A percentile compares a stretch with the other conserved stretches of the same genome.
Conservation (phyloP, 2,888 invertebrate genomes). For the Dynastes maya region DNA sequence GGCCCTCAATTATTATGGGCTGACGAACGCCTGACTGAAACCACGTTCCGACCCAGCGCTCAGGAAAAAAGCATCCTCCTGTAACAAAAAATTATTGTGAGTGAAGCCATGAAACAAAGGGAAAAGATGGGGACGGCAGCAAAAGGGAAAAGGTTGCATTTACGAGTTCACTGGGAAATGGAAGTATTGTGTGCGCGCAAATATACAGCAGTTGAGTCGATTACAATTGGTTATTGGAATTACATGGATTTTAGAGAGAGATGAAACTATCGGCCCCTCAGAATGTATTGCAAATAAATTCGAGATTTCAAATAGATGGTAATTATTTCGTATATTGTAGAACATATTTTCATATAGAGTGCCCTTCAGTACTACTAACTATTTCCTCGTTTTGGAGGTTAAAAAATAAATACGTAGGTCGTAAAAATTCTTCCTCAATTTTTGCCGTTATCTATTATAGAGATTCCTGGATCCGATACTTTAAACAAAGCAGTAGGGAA, state of each 20-base stretch:
- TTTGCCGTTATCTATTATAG: too few species aligned
- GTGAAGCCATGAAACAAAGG: conserved; percentile 41
- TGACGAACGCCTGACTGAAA: conserved; percentile 92
- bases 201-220: conserved; percentile 48
- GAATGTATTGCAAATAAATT: not conserved
- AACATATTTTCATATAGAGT: too few species aligned
- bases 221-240: conserved; percentile 49
- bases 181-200: conserved; percentile 37
- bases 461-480: too few species aligned
- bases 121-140: not conserved
- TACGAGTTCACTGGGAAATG: not conserved
- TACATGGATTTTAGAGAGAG: conserved; percentile 20
- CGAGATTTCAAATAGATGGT: too few species aligned
- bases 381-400: too few species aligned
- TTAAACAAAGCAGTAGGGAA: too few species aligned
- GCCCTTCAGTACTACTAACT: too few species aligned
- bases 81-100: conserved; percentile 62
- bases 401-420: too few species aligned
- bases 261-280: not conserved
- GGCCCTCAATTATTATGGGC: conserved; percentile 87
- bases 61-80: conserved; percentile 87
- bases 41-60: conserved; percentile 91
- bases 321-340: too few species aligned
- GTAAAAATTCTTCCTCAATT: too few species aligned
- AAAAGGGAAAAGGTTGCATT: conserved; percentile 7